A percentile compares a stretch with the other conserved stretches of the same genome.
Conservation (phyloP, 2,113 vertebrate genomes). For the Octodon degus region DNA sequence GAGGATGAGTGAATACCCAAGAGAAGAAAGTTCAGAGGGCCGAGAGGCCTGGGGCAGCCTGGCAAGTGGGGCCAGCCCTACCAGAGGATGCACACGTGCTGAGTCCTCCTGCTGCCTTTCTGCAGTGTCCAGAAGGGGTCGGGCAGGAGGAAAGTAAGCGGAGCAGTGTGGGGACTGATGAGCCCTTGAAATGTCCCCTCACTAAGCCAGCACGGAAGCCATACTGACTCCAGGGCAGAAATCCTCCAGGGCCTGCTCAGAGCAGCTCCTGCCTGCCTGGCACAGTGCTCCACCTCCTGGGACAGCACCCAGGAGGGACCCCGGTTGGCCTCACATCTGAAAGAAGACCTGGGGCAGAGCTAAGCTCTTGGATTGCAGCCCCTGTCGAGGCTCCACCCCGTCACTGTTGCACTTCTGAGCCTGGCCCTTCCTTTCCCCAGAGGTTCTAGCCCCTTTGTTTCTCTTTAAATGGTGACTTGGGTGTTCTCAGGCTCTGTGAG, state of each 20-base stretch:
- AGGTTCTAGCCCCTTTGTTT: not conserved
- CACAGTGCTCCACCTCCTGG: not conserved
- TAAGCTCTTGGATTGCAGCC: no score
- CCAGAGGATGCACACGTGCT: not conserved
- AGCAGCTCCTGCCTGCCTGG: rapidly evolving
- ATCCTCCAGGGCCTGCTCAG: rapidly evolving
- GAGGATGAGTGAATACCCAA: rapidly evolving
- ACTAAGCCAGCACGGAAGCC: not conserved
- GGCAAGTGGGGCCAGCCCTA: not conserved
- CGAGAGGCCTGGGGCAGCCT: not conserved
- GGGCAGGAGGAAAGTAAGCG: rapidly evolving
- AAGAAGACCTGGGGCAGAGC: not conserved
- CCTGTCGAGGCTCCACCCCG: no score
- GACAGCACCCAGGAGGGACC: rapidly evolving
- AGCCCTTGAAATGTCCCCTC: not conserved
- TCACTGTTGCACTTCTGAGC: not conserved
- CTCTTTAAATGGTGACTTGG: not conserved
- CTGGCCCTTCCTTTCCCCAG: not conserved
- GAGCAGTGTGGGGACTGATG: not conserved
- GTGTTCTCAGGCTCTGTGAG: not conserved
- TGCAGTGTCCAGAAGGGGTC: not conserved
- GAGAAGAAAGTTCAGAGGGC: not conserved
- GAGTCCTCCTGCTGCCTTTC: not conserved
- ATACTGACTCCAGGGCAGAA: not conserved
- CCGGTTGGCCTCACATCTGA: rapidly evolving